Evolutionary conservation across 2,113 vertebrate species (phyloP), one percentile per base, ranked within the genome.

Genomic region (Scalopus aquaticus): DNA sequence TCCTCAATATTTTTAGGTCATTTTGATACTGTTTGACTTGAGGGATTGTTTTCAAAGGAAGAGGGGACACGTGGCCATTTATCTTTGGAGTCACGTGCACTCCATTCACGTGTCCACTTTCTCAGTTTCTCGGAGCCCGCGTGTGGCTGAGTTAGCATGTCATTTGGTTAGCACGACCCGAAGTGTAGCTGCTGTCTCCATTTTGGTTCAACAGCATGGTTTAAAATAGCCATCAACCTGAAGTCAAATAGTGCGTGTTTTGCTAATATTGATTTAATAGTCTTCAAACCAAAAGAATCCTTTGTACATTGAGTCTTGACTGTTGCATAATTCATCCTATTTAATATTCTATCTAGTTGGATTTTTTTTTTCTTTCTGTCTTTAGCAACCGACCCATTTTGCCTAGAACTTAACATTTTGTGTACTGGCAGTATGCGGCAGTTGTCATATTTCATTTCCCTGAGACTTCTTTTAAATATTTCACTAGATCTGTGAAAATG

Each of bases 91-190:
- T 97, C 87, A 94, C 54, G 88, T 44, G 16, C 46, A 77, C 93
- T 96, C 84, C 90, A 39, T 91, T 94, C 70, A 51, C 92, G 82
- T 94, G 72, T 81, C 60, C 49, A 77, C 90, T 92, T 94, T 30
- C 51, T 90, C 15, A 77, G 60, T 84, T 76, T 94, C 56, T 85
- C 58, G 79, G 70, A 56, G 44, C 39, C 24, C 17, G 73, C 13
- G 60, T 46, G 81, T 85, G 44, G 37, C 28, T 30, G 58, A 80
- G 67, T 35, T 95, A 51, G 82, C 58, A 78, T 70, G 15, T 42
- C 65, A 49, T 67, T 70, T 89, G 22, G 78, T 83, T 89, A 76
- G 65, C 35, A 96, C 26, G 39, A 32, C 32, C 32, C 89, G 77
- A 88, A 93, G 80, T 42, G 56, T 13, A 93, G 67, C 72, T 78